A percentile compares a stretch with the other conserved stretches of the same genome.
Evolutionary conservation across 92 coral and sea anemone genomes (phyloP).

Genomic region (Palythoa heliodiscus): DNA sequence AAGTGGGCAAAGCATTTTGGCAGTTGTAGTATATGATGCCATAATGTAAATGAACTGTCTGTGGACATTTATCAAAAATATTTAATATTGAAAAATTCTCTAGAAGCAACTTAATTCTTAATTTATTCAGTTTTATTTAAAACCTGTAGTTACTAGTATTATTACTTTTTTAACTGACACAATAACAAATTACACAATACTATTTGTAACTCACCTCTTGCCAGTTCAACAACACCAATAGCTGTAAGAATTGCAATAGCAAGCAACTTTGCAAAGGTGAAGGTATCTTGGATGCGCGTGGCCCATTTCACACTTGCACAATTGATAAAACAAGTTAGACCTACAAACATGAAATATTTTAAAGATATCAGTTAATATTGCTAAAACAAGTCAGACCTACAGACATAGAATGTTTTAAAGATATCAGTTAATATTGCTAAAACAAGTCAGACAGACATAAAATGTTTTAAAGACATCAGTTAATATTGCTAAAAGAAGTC

Average conservation of each 20-base stretch:
- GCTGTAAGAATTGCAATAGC: constrained; percentile 87
- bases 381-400: constrained; percentile 86
- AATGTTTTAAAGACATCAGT: not conserved
- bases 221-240: constrained; percentile 83
- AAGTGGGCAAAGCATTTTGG: no score
- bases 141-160: no score
- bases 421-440: constrained; percentile 54
- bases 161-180: no score
- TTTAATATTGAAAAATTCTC: no score
- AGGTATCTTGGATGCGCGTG: constrained; percentile 92
- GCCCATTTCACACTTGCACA: constrained; percentile 95
- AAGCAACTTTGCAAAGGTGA: constrained; percentile 89
- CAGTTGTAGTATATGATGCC: no score
- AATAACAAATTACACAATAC: not conserved
- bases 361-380: constrained; percentile 28
- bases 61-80: no score
- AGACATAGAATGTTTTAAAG: not conserved
- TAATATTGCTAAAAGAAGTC: constrained; percentile 77
- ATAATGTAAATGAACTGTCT: no score
- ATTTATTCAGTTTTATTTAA: no score
- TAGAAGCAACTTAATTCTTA: no score
- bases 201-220: constrained; percentile 65
- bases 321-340: constrained; percentile 86
- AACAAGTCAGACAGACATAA: constrained; percentile 63
- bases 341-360: constrained; percentile 47